phyloP scores from a whole-genome alignment of 2,797 vertebrate species.

The Sarcophilus harrisii region DNA sequence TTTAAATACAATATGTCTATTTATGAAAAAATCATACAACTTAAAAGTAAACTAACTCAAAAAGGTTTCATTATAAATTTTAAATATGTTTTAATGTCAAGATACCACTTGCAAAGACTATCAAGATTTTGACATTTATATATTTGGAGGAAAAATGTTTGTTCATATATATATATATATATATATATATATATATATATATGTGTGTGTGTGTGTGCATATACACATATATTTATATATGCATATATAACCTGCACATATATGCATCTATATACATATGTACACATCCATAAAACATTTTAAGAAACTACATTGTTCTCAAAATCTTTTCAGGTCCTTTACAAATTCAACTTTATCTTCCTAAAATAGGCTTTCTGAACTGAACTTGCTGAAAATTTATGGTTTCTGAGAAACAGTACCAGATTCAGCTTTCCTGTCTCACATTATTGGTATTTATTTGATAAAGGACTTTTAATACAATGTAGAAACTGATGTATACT shows the following conservation, averaged over 20 bases:
- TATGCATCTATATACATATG: not conserved
- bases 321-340: not conserved
- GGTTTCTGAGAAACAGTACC: not conserved
- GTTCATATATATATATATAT: not conserved
- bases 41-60: too few relatives aligned
- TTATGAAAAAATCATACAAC: too few relatives aligned
- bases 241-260: too few relatives aligned
- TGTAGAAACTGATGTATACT: conserved; percentile 43
- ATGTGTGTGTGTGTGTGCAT: too few relatives aligned
- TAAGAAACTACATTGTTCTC: not conserved
- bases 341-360: not conserved
- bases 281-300: not conserved
- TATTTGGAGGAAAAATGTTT: not conserved
- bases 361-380: not conserved
- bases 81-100: not conserved
- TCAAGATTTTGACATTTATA: not conserved
- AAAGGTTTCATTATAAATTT: too few relatives aligned
- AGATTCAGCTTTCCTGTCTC: conserved; percentile 49
- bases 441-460: conserved; percentile 54
- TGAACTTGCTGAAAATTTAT: not conserved
- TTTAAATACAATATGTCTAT: too few relatives aligned
- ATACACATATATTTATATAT: too few relatives aligned
- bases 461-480: conserved; percentile 37
- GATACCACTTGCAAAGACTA: not conserved
- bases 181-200: not conserved